Evolutionary conservation across 2,888 invertebrate species (phyloP), one percentile per base, ranked within the genome.

Genomic region (Troides helena): DNA sequence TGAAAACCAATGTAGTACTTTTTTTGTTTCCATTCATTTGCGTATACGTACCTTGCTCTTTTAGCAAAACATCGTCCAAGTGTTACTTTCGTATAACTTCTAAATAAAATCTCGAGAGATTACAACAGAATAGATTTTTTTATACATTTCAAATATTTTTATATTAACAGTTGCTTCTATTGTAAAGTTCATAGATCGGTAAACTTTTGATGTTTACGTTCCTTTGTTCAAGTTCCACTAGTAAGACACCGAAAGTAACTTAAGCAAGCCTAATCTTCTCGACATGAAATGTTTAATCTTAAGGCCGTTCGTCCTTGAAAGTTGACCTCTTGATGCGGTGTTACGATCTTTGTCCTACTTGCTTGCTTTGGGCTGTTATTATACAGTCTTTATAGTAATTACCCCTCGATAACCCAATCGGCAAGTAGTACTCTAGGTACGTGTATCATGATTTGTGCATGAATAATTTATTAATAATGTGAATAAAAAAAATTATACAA

Each of bases 341-440:
- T 77, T 65, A 73, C 79, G 81, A 81, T 81, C 82, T 84, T 82
- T 81, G 82, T 81, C 82, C 83, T 76, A 82, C 81, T 80, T 85
- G 79, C 82, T 80, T 78, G 72, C 68, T 67, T 58, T 69, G 69
- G 70, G 60, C 71, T 72, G 65, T 71, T 70, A 73, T 71, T 73
- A 73, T 25, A 6, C n/a, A 46, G 50, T 61, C 23, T 60, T 66
- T 60, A 66, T 60, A 12, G 65, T 67, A 39, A 56, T 67, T 62
- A 62, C 67, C n/a, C 56, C 14, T 61, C 5, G 57, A 21, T 21
- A 57, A 57, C 57, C 57, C 21, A 57, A 21, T 57, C 57, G 21
- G 21, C n/a, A 21, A 57, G 18, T 21, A 7, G 21, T 50, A 50
- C 14, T 14, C 17, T 17, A 39, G 39, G 10, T 39, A 39, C 39